Percentiles rank a stretch among this genome's conserved stretches.
Conservation (phyloP, 2,888 invertebrate species). For the Caradrina kadenii region DNA sequence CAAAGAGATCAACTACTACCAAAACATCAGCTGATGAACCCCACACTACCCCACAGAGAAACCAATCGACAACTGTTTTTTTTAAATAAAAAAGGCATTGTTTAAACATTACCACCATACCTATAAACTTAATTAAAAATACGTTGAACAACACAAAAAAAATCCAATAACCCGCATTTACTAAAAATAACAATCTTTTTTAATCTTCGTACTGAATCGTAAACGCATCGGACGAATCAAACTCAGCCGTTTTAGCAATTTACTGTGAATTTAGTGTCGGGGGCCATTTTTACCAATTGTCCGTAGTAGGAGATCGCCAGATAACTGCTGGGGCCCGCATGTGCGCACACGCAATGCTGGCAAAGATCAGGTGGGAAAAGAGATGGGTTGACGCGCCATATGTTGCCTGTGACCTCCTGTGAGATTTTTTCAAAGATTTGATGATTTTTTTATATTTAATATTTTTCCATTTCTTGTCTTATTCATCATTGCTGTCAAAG, state of each 20-base stretch:
- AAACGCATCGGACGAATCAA: slow-evolving; percentile 79
- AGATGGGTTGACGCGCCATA: slow-evolving; percentile 17
- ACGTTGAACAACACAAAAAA: slow-evolving; percentile 72
- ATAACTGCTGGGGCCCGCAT: slow-evolving; percentile 85
- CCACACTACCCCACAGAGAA: slow-evolving; percentile 5
- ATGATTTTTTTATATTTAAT: too few relatives aligned
- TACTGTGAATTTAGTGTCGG: slow-evolving; percentile 83
- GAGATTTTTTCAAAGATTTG: background rate
- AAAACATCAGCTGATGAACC: background rate
- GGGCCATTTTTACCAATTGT: slow-evolving; percentile 88
- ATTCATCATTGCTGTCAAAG: too few relatives aligned
- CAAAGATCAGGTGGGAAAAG: slow-evolving; percentile 67
- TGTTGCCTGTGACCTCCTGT: background rate
- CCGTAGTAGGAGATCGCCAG: slow-evolving; percentile 81
- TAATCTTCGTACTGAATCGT: slow-evolving; percentile 80
- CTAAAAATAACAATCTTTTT: slow-evolving; percentile 84
- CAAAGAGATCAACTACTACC: too few relatives aligned
- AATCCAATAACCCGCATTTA: slow-evolving; percentile 85
- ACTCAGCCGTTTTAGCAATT: slow-evolving; percentile 87
- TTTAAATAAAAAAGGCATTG: slow-evolving; percentile 4
- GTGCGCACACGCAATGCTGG: slow-evolving; percentile 84
- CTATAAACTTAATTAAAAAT: slow-evolving; percentile 65
- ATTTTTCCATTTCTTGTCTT: too few relatives aligned
- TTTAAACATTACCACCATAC: slow-evolving; percentile 53
- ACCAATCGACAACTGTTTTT: background rate